Conservation (phyloP, 2,797 vertebrate genomes). For the Masticophis lateralis region DNA sequence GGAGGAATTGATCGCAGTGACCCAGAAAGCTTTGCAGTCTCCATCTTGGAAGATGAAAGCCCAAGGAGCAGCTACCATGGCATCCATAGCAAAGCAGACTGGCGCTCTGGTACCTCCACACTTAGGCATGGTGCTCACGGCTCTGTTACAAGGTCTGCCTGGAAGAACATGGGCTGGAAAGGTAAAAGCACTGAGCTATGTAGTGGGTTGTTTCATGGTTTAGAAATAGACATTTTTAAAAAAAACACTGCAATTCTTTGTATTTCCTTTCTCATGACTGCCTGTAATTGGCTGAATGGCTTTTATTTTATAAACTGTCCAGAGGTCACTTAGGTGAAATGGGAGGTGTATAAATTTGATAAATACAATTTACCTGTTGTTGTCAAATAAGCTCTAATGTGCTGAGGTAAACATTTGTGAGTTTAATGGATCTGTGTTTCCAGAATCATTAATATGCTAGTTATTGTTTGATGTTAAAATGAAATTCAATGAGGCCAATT, state of each 20-base stretch:
- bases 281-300: not conserved
- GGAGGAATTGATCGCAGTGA: slow-evolving; percentile 90
- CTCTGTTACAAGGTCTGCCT: slow-evolving; percentile 87
- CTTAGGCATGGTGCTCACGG: slow-evolving; percentile 87
- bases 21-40: slow-evolving; percentile 93
- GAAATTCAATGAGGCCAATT: not conserved
- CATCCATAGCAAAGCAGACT: slow-evolving; percentile 92
- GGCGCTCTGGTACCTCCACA: slow-evolving; percentile 88
- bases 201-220: not conserved
- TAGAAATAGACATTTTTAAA: not conserved
- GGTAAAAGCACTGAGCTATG: slow-evolving; percentile 70
- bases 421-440: not conserved
- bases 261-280: not conserved
- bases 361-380: not conserved
- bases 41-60: slow-evolving; percentile 99
- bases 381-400: not conserved
- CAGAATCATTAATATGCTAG: not conserved
- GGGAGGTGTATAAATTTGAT: not conserved
- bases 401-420: not conserved
- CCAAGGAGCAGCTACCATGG: slow-evolving; percentile 93
- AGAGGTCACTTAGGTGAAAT: not conserved
- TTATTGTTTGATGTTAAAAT: not conserved
- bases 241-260: not conserved
- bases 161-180: slow-evolving; percentile 97
- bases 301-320: not conserved